A percentile compares a stretch with the other conserved stretches of the same genome.
phyloP scores from a whole-genome alignment of 2,888 invertebrate species.

The Pediacus dermestoides region DNA sequence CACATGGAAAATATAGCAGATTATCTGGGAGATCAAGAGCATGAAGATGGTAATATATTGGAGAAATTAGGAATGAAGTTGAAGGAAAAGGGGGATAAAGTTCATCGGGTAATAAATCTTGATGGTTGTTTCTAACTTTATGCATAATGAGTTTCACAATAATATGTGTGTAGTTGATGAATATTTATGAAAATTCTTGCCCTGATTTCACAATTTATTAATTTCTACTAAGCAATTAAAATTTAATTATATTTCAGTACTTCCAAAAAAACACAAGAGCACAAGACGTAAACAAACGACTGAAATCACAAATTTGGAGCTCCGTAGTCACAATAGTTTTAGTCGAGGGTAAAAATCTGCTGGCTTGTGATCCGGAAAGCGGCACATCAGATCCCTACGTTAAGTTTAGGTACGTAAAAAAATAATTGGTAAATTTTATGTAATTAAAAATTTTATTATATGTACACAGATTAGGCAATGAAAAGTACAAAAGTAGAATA shows the following conservation, averaged over 20 bases:
- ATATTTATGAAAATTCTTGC: too few relatives aligned
- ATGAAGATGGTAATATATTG: conserved; percentile 39
- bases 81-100: conserved; percentile 56
- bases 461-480: conserved; percentile 83
- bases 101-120: conserved; percentile 8
- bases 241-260: conserved; percentile 58
- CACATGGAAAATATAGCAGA: conserved; percentile 6
- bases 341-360: conserved; percentile 89
- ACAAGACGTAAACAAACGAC: conserved; percentile 74
- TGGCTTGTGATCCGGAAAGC: conserved; percentile 83
- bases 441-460: background rate
- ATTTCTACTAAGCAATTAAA: background rate
- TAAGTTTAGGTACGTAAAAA: conserved; percentile 75
- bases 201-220: too few relatives aligned
- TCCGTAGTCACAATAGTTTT: conserved; percentile 96
- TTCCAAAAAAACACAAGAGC: conserved; percentile 73
- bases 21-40: conserved; percentile 9
- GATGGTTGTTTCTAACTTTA: background rate
- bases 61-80: conserved; percentile 55
- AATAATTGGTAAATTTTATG: background rate
- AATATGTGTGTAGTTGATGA: conserved; percentile 1
- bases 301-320: conserved; percentile 96
- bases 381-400: conserved; percentile 90
- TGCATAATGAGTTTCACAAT: background rate
- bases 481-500: conserved; percentile 95